A percentile compares a stretch with the other conserved stretches of the same genome.
Conservation (phyloP, 2,113 vertebrate genomes). For the Sylvilagus bachmani region DNA sequence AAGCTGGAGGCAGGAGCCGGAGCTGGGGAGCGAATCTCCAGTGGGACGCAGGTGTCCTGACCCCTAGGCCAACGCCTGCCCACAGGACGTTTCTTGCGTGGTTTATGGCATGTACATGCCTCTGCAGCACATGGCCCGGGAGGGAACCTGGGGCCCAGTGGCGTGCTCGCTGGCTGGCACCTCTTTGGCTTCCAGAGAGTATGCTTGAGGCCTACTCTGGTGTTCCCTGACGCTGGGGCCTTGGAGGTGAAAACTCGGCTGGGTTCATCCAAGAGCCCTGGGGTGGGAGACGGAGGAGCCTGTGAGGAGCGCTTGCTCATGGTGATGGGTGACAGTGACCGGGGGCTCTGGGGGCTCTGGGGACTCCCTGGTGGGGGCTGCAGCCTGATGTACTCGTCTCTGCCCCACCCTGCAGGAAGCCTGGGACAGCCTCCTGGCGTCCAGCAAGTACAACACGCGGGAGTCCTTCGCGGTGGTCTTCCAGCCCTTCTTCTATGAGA, state of each 20-base stretch:
- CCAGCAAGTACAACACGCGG: slow-evolving; percentile 88
- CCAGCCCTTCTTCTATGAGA: slow-evolving; percentile 90
- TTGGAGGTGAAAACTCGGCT: background rate
- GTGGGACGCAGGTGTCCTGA: too few species aligned
- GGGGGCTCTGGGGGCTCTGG: background rate
- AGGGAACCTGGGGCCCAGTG: rapidly evolving
- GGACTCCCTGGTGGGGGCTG: rapidly evolving
- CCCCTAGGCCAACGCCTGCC: too few species aligned
- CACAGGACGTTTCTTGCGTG: rapidly evolving
- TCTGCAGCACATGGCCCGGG: background rate
- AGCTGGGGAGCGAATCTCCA: too few species aligned
- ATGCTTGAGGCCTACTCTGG: background rate
- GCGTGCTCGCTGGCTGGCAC: rapidly evolving
- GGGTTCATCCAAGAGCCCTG: background rate
- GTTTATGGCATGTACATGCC: background rate
- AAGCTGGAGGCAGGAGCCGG: too few species aligned
- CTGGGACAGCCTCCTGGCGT: slow-evolving; percentile 89
- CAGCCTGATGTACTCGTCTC: background rate
- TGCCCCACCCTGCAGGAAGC: slow-evolving; percentile 84
- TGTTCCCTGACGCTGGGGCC: background rate
- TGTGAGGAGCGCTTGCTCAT: rapidly evolving
- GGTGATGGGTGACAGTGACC: rapidly evolving
- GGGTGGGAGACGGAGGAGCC: background rate
- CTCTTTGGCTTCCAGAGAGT: background rate
- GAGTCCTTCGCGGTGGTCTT: slow-evolving; percentile 92